Conservation (phyloP, 2,113 vertebrate species). For the Sinocyclocheilus anophthalmus region DNA sequence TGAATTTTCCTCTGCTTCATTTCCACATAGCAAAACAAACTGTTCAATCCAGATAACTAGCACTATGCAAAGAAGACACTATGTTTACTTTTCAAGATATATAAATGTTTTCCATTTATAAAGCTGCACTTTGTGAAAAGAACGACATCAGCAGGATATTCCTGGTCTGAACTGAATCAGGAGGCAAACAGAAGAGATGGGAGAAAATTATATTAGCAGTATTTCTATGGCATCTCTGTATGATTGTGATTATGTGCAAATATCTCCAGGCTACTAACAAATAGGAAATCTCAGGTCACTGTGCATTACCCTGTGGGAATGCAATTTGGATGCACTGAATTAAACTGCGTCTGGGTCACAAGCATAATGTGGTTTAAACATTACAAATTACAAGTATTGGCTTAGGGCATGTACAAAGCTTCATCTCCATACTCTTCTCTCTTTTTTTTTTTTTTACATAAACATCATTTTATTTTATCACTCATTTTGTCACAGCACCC, state of each 20-base stretch:
- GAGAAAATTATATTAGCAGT: neutral
- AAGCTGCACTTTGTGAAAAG: neutral
- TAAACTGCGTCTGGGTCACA: neutral
- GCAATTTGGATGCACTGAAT: neutral
- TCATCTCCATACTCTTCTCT: neutral
- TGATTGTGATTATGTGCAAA: slow-evolving; percentile 17
- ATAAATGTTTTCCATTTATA: neutral
- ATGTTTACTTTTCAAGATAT: neutral
- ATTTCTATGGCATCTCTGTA: neutral
- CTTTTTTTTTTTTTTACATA: neutral
- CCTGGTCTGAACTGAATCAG: neutral
- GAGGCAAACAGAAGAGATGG: neutral
- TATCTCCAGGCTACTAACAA: slow-evolving; percentile 4
- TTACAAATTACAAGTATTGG: neutral
- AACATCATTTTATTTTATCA: slow-evolving; percentile 9
- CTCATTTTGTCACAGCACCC: neutral
- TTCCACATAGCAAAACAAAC: neutral
- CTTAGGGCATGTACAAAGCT: neutral
- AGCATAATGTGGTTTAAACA: slow-evolving; percentile 5
- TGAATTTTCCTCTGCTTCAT: neutral
- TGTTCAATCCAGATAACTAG: neutral
- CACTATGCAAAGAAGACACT: neutral
- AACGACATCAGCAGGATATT: neutral
- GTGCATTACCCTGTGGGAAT: neutral
- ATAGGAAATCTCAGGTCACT: neutral